These are phyloP conservation scores for Squalus acanthias DNA, from an alignment of 2,797 vertebrate genomes.

Conservation along the genomic window DNA sequence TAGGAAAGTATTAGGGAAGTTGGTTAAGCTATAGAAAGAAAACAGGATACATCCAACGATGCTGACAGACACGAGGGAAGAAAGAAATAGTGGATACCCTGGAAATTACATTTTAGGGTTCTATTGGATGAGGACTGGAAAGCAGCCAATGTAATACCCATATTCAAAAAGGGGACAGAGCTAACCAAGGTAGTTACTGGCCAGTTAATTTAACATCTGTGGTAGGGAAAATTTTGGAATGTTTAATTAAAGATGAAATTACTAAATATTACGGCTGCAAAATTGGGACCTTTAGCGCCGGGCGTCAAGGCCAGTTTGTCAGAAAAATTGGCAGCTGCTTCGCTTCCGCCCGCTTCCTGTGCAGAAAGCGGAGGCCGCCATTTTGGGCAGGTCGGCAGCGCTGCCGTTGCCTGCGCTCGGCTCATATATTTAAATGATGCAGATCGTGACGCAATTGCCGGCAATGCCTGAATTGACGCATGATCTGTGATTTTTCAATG, in stretches of 20 bases:
- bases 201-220: background rate
- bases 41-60: background rate
- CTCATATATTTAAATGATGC: no score
- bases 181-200: background rate
- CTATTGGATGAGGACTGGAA: background rate
- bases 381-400: no score
- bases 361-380: no score
- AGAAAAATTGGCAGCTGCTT: no score
- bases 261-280: background rate
- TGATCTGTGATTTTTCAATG: no score
- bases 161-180: background rate
- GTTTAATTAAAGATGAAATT: background rate
- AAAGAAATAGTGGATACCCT: background rate
- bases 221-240: background rate
- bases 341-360: no score
- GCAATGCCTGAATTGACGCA: no score
- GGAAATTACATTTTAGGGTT: background rate
- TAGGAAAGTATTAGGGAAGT: background rate
- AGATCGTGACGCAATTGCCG: no score
- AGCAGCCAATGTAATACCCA: background rate
- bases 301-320: no score
- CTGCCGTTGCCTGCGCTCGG: no score
- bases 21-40: background rate
- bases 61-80: background rate
- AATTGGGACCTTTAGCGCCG: no score